Evolutionary conservation across 2,113 vertebrate species (phyloP).

Genomic region (Strix aluco): DNA sequence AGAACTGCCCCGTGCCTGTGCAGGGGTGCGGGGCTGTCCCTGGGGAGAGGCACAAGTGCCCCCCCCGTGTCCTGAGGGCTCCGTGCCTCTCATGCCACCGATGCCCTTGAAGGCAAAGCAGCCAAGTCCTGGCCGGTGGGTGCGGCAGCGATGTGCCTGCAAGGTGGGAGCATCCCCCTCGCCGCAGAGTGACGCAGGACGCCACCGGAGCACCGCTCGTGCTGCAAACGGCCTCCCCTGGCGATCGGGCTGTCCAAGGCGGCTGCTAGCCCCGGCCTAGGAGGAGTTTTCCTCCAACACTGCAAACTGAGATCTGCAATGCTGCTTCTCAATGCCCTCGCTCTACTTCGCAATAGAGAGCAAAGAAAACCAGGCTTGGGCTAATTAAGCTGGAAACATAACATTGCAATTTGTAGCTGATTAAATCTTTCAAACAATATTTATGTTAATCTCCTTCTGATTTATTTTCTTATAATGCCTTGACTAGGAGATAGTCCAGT

Average conservation of each 20-base stretch:
- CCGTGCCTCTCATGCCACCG: not conserved
- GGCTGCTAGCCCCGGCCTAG: not conserved
- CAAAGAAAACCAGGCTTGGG: not conserved
- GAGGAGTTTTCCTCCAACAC: not conserved
- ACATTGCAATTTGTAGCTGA: constrained; percentile 11
- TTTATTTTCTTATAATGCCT: not conserved
- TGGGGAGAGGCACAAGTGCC: not conserved
- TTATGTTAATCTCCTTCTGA: constrained; percentile 21
- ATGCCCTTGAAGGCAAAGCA: not conserved
- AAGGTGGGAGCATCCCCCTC: not conserved
- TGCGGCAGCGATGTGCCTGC: not conserved
- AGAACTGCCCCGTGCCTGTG: not conserved
- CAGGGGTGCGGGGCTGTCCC: not conserved
- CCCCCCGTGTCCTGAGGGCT: not conserved
- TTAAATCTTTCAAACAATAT: constrained; percentile 39
- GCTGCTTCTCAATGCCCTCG: not conserved
- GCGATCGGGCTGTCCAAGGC: not conserved
- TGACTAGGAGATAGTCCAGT: not conserved
- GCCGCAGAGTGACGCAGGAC: accelerated
- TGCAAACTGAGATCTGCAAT: not conserved
- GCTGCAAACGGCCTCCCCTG: not conserved
- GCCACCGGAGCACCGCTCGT: too few species aligned
- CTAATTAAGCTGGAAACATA: constrained; percentile 18
- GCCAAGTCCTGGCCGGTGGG: not conserved
- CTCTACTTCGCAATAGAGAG: not conserved